Percentiles rank a stretch among this genome's conserved stretches.
phyloP scores from a whole-genome alignment of 64 coral and sea anemone genomes.

The Catalaphyllia jardinei region DNA sequence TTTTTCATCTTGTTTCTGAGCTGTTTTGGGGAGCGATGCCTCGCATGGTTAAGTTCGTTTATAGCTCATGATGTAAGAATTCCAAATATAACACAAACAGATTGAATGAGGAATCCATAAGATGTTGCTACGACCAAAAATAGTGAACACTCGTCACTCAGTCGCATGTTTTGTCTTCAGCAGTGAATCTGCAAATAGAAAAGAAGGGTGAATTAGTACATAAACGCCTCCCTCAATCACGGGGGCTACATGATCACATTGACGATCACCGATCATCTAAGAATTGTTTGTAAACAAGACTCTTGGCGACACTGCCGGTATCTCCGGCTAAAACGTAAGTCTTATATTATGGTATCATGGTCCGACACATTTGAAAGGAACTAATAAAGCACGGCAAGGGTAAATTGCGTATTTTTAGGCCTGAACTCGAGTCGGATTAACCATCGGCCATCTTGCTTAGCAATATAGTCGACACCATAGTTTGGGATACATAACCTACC shows the following conservation, averaged over 20 bases:
- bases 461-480: neutral
- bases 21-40: neutral
- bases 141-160: slow-evolving; percentile 2
- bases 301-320: neutral
- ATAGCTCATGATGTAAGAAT: slow-evolving; percentile 47
- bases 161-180: neutral
- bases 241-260: too few species aligned
- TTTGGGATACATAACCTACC: too few species aligned
- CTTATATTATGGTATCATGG: neutral
- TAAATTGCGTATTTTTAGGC: neutral
- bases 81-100: slow-evolving; percentile 36
- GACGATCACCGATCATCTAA: too few species aligned
- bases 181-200: neutral
- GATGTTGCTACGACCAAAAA: slow-evolving; percentile 1
- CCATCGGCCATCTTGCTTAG: neutral
- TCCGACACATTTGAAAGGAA: neutral
- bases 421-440: neutral
- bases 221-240: neutral
- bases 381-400: neutral
- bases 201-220: neutral
- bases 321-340: too few species aligned
- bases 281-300: neutral
- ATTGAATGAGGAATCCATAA: neutral
- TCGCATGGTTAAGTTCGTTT: slow-evolving; percentile 25
- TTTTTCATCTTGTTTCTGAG: slow-evolving; percentile 47